phyloP scores from a whole-genome alignment of 2,888 invertebrate genomes.

The Dusona sp. region DNA sequence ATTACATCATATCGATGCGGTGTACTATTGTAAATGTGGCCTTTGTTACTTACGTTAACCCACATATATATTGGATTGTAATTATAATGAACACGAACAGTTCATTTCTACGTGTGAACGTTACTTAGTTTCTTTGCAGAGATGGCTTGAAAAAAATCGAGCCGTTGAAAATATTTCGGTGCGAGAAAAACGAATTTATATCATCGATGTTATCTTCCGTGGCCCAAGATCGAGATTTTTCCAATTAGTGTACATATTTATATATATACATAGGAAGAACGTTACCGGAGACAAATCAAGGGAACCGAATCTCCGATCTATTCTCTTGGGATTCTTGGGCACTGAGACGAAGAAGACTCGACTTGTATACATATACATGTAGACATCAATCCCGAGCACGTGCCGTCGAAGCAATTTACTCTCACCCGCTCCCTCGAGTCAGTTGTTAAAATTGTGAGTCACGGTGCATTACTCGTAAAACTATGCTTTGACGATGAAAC shows the following conservation, averaged over 20 bases:
- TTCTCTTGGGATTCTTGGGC: constrained; percentile 24
- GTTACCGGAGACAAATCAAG: constrained; percentile 28
- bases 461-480: constrained; percentile 63
- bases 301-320: constrained; percentile 40
- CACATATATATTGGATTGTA: neutral
- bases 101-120: constrained; percentile 22
- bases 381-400: constrained; percentile 57
- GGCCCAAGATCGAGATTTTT: constrained; percentile 20
- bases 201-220: constrained; percentile 2
- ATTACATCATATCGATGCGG: constrained; percentile 37
- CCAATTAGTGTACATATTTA: neutral
- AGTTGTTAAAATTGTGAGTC: constrained; percentile 59
- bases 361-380: neutral
- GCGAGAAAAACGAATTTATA: neutral
- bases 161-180: constrained; percentile 18
- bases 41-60: constrained; percentile 23
- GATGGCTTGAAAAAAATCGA: constrained; percentile 12
- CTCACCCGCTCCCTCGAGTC: constrained; percentile 32
- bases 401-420: constrained; percentile 64
- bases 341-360: constrained; percentile 14
- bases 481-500: constrained; percentile 22
- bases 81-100: constrained; percentile 16
- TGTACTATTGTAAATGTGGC: constrained; percentile 10
- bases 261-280: neutral
- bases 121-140: constrained; percentile 39